These are phyloP conservation scores for Argyra leucocephala DNA, from an alignment of 2,888 invertebrate genomes.

Conservation along the genomic window DNA sequence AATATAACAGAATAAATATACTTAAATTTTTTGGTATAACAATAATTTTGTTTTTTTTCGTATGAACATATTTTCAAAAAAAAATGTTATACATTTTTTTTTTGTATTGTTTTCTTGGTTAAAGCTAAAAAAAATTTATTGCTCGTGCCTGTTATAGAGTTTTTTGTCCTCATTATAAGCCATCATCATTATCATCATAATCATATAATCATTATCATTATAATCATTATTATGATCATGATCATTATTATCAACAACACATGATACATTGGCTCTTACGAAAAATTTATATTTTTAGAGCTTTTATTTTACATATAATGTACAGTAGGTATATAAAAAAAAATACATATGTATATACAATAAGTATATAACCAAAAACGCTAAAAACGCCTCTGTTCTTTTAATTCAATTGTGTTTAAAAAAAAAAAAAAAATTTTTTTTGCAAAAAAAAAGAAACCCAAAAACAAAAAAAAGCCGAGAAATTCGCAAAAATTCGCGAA, in stretches of 20 bases:
- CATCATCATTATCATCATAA: not conserved
- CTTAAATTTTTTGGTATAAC: too few relatives aligned
- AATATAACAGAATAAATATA: too few relatives aligned
- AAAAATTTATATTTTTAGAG: not conserved
- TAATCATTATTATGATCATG: not conserved
- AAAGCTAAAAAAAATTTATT: not conserved
- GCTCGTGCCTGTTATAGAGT: not conserved
- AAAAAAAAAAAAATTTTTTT: not conserved
- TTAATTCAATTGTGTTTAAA: constrained; percentile 1
- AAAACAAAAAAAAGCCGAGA: not conserved
- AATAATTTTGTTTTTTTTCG: too few relatives aligned
- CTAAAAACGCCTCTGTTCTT: not conserved
- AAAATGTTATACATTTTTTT: too few relatives aligned
- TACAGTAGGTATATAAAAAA: not conserved
- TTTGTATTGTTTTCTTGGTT: not conserved
- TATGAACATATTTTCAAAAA: too few relatives aligned
- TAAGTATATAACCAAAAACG: not conserved
- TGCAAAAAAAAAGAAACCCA: not conserved
- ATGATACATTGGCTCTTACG: not conserved
- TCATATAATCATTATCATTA: not conserved
- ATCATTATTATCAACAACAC: not conserved
- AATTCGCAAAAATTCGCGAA: constrained; percentile 2
- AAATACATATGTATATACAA: not conserved
- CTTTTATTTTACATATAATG: not conserved
- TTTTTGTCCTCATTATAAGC: constrained; percentile 1